phyloP scores from a whole-genome alignment of 2,797 vertebrate genomes.

The Pogonophryne albipinna region DNA sequence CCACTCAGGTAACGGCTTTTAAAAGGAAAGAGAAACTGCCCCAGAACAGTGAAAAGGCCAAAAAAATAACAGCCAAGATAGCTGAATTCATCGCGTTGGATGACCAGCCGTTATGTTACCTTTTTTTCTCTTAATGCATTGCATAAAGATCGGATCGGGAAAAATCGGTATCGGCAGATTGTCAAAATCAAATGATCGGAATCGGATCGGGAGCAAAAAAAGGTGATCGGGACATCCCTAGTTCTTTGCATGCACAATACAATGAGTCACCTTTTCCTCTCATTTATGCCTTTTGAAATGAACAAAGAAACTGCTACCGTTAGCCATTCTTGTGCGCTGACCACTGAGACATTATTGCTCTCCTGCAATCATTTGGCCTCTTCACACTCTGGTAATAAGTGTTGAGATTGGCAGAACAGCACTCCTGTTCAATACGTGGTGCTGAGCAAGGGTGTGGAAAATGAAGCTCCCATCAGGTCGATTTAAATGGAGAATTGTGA shows the following conservation, averaged over 20 bases:
- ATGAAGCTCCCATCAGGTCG: slow-evolving; percentile 68
- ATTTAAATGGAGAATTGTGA: slow-evolving; percentile 75
- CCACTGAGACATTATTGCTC: slow-evolving; percentile 32
- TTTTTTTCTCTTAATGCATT: too few species aligned
- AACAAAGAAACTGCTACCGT: slow-evolving; percentile 22
- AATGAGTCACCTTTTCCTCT: slow-evolving; percentile 12
- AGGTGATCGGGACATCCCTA: too few species aligned
- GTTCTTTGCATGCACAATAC: neutral
- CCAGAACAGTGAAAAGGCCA: too few species aligned
- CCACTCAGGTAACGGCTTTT: too few species aligned
- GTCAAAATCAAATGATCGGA: too few species aligned
- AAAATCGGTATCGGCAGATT: too few species aligned
- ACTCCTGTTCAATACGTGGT: slow-evolving; percentile 51
- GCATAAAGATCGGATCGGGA: too few species aligned
- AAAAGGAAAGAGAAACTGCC: too few species aligned
- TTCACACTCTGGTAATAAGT: slow-evolving; percentile 57
- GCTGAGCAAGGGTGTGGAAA: slow-evolving; percentile 69
- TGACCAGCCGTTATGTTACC: too few species aligned
- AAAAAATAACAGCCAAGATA: too few species aligned
- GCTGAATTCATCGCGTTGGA: too few species aligned
- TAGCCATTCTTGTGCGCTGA: slow-evolving; percentile 23
- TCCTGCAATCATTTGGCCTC: slow-evolving; percentile 41
- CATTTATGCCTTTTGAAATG: slow-evolving; percentile 1
- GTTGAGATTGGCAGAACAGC: slow-evolving; percentile 43
- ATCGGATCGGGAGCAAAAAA: too few species aligned